phyloP scores from a whole-genome alignment of 2,113 vertebrate species.

The Chloropsis cyanopogon region DNA sequence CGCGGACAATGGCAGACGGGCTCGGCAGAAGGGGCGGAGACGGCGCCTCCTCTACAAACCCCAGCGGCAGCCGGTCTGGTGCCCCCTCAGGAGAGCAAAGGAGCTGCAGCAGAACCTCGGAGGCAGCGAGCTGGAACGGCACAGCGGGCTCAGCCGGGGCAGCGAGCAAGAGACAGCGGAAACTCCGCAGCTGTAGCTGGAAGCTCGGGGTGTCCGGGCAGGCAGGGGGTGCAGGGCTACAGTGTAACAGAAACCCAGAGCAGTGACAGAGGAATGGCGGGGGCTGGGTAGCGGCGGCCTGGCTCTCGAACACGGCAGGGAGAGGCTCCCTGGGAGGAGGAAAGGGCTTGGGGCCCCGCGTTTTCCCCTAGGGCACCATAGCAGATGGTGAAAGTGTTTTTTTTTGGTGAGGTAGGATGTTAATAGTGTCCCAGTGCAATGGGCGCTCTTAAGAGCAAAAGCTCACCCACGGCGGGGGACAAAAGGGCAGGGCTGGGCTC shows the following conservation, averaged over 20 bases:
- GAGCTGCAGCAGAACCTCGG: neutral
- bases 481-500: neutral
- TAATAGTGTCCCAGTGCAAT: neutral
- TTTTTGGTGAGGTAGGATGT: neutral
- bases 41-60: no score
- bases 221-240: no score
- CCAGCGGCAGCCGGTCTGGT: rapidly evolving
- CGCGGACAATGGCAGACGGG: rapidly evolving
- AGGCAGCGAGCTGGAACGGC: neutral
- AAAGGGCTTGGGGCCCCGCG: neutral
- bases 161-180: neutral
- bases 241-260: neutral
- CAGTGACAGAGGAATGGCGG: no score
- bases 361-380: neutral
- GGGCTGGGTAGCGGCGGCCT: neutral
- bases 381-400: neutral
- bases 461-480: no score
- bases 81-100: no score
- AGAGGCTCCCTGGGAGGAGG: neutral
- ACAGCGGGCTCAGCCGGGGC: neutral
- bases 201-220: rapidly evolving
- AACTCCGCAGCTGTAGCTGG: neutral
- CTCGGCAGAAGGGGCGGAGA: neutral
- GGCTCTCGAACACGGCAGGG: neutral
- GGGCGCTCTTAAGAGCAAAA: neutral